Percentiles rank a stretch among this genome's conserved stretches.
Evolutionary conservation across 2,888 invertebrate species (phyloP).

Genomic region (Agrenia bidenticulata): DNA sequence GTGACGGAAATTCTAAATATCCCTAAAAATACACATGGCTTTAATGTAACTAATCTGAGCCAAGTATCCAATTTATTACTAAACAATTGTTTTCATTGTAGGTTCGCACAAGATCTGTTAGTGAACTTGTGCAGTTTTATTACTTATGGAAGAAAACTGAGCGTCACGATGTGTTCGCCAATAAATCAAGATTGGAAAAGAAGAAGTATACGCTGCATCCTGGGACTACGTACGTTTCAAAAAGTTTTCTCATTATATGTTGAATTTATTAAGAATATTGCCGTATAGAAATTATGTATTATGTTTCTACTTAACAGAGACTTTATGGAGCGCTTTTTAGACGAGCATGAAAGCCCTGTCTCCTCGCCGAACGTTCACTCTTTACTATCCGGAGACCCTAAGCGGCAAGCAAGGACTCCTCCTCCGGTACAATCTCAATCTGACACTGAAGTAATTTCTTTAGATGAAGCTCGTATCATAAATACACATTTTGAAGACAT

Average conservation of each 20-base stretch:
- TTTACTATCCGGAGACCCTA: conserved; percentile 58
- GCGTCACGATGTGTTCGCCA: conserved; percentile 85
- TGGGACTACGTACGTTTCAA: conserved; percentile 71
- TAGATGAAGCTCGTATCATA: conserved; percentile 45
- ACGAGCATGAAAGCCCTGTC: conserved; percentile 71
- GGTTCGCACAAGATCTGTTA: conserved; percentile 88
- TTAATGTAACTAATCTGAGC: too few relatives aligned
- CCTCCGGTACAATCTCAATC: conserved; percentile 35
- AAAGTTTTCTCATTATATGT: not conserved
- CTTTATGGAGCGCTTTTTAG: conserved; percentile 89
- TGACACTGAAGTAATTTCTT: conserved; percentile 30
- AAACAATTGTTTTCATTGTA: too few relatives aligned
- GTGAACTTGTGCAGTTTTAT: conserved; percentile 92
- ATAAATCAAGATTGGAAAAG: conserved; percentile 84
- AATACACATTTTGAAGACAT: conserved; percentile 51
- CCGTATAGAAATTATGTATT: conserved; percentile 6
- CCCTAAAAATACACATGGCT: too few relatives aligned
- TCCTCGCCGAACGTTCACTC: conserved; percentile 70
- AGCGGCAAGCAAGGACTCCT: conserved; percentile 55
- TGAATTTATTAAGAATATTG: conserved; percentile 5
- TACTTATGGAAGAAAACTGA: conserved; percentile 97
- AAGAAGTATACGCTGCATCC: conserved; percentile 90
- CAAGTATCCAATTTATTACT: too few relatives aligned
- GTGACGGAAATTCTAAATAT: too few relatives aligned
- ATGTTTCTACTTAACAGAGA: conserved; percentile 61